Conservation (phyloP, 2,113 vertebrate genomes). For the Thalassoma bifasciatum region DNA sequence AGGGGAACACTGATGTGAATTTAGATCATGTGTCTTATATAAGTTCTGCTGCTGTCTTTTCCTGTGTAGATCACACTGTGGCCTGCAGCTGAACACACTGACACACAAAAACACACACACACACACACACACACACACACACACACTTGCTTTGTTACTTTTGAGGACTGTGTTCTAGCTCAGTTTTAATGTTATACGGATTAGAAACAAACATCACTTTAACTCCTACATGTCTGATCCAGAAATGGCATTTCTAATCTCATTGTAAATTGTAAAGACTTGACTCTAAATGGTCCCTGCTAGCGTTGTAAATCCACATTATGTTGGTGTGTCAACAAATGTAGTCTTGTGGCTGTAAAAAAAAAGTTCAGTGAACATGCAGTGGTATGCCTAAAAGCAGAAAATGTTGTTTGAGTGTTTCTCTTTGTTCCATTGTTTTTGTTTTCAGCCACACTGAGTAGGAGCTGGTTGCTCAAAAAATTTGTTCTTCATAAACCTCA, state of each 20-base stretch:
- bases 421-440: too few species aligned
- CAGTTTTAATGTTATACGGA: neutral
- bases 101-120: neutral
- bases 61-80: constrained; percentile 25
- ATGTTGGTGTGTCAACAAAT: too few species aligned
- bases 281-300: too few species aligned
- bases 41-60: constrained; percentile 43
- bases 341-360: too few species aligned
- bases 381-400: too few species aligned
- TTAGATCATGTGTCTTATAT: constrained; percentile 35
- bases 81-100: constrained; percentile 12
- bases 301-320: too few species aligned
- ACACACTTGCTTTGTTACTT: neutral
- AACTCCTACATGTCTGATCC: neutral
- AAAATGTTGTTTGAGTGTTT: too few species aligned
- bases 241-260: neutral
- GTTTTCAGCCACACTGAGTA: too few species aligned
- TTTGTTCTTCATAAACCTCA: too few species aligned
- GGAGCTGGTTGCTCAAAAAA: too few species aligned
- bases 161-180: neutral
- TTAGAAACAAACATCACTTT: neutral
- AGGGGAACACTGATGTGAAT: constrained; percentile 34
- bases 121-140: neutral
- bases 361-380: too few species aligned
- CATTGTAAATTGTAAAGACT: neutral